Evolutionary conservation across 2,888 invertebrate species (phyloP).

Genomic region (Torymus tubicola): DNA sequence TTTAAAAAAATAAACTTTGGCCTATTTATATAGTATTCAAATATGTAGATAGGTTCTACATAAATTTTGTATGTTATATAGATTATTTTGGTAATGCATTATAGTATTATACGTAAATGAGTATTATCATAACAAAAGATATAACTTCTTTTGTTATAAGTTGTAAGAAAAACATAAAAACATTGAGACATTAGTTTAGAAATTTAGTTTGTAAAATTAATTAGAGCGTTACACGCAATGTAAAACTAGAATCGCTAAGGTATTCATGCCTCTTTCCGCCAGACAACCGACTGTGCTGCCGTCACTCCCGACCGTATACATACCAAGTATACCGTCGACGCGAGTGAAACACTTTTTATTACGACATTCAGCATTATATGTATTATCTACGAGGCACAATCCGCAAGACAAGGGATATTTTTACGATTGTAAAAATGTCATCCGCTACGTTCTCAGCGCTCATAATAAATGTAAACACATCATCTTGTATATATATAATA

Average conservation of each 20-base stretch:
- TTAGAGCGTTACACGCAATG: neutral
- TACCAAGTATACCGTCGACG: conserved; percentile 13
- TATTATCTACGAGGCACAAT: neutral
- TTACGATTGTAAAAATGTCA: conserved; percentile 46
- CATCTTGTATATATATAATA: conserved; percentile 48
- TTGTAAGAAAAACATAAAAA: no score
- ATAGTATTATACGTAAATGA: no score
- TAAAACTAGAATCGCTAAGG: conserved; percentile 24
- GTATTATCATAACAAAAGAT: no score
- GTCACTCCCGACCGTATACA: conserved; percentile 37
- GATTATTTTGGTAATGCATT: no score
- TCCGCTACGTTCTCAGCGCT: conserved; percentile 15
- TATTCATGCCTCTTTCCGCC: conserved; percentile 36
- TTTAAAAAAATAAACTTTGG: no score
- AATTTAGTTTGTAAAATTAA: neutral
- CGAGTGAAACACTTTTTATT: conserved; percentile 32
- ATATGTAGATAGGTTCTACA: no score
- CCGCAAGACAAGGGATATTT: conserved; percentile 28
- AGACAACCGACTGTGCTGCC: conserved; percentile 9
- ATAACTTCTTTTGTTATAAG: no score
- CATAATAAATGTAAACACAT: conserved; percentile 18
- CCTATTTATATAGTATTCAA: no score
- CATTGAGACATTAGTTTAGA: no score
- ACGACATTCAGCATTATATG: neutral
- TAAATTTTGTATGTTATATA: no score